Evolutionary conservation across 2,113 vertebrate genomes (phyloP), one percentile per base, ranked within the genome.

Genomic region (Platycercus adscitus): DNA sequence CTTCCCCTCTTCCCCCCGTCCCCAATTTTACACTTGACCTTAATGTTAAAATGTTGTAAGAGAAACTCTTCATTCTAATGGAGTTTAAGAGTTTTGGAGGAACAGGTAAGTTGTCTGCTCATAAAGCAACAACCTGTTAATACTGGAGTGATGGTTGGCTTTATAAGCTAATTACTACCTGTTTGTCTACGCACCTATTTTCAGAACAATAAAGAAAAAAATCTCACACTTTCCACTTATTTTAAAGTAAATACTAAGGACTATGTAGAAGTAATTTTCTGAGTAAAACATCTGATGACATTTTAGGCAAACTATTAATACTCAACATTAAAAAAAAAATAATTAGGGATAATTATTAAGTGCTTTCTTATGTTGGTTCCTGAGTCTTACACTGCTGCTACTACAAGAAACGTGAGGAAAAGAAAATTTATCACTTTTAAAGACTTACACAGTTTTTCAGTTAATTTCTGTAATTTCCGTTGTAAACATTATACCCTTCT

Each of bases 401-500:
- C 64, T 20, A 55, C 12, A 93, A 73, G 29, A 76, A 81, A 55
- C 5, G 8, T 37, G 35, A 83, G 26, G 44, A 53, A 72, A 83
- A 85, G 20, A 26, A 35, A 73, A 61, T 49, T 17, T 8, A 41
- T 25, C 6, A 15, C 6, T 87, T 85, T 8, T 77, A 41, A 50
- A 70, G n/a, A 58, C 15, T 66, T 68, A 18, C 44, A 39, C 23
- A 52, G 2, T 35, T 88, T 81, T 77, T 79, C 28, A 83, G 6
- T 64, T 97, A 97, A 61, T 97, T 89, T 47, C 96, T 71, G 24
- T 97, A 60, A 94, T 98, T 97, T 77, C 98, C 98, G 33, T 96
- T 94, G 94, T 98, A 93, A 96, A 99, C 78, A 89, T 99, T 99
- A 87, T 99, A 99, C 31, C 98, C 99, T 95, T 99, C 98, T 85